Base-by-base conservation (phyloP, 2,888 invertebrate species). In the Aspidapion aeneum region DNA sequence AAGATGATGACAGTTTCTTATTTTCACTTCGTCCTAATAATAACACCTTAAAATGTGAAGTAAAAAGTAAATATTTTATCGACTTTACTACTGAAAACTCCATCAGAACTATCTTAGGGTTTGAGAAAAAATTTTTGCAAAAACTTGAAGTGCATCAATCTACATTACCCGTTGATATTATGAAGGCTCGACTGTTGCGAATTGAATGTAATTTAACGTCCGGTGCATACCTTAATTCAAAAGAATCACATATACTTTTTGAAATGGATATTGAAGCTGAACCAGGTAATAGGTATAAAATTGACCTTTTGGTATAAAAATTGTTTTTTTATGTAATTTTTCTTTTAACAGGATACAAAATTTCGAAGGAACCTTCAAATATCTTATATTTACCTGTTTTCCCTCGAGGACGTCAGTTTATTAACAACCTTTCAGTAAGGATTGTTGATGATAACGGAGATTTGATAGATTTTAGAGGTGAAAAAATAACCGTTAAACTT, bases 331-430 rank as follows among this genome's bases (percentile, higher is more conserved):
- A n/a, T n/a, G n/a, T n/a, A n/a, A n/a, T n/a, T n/a, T n/a, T n/a
- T n/a, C n/a, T n/a, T n/a, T n/a, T n/a, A n/a, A n/a, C n/a, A n/a
- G 66, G 66, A 1, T 66, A 58, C 19, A 66, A 63, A 57, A 22
- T 58, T 5, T 51, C 61, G 1, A 64, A 56, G 19, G 59, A 61
- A 22, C 61, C 56, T 21, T 49, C 18, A 64, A 61, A 64, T 21
- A 61, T 58, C 55, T 58, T 64, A 20, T 64, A 64, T 57, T n/a
- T 64, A 19, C 55, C 58, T 1, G 49, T 59, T 9, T 51, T 2
- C 21, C 58, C 62, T 1, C 7, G 22, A 16, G 58, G 58, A 5
- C 62, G 62, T 5, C 62, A 63, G 59, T 63, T 21, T 50, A 63
- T 63, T 20, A 59, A 62, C 21, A 55, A 63, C 59, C 58, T 63